Conservation (phyloP, 2,888 invertebrate species). For the Sphinx pinastri region DNA sequence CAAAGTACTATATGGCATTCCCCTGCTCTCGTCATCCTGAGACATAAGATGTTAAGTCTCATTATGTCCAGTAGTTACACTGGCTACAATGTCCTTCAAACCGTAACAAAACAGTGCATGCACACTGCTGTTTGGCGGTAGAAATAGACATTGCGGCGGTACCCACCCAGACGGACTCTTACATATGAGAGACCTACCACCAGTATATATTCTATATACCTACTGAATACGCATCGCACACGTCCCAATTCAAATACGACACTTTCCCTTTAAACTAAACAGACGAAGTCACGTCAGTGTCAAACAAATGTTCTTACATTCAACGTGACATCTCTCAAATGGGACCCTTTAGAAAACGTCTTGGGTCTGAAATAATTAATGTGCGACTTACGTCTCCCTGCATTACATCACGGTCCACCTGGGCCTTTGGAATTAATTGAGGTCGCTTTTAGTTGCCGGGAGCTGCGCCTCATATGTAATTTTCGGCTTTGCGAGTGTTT, state of each 20-base stretch:
- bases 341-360: conserved; percentile 18
- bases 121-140: no score
- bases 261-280: not conserved
- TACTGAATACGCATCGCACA: not conserved
- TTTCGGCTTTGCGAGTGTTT: not conserved
- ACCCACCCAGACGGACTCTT: no score
- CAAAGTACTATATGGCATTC: no score
- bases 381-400: conserved; percentile 24
- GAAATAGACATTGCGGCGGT: no score
- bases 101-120: no score
- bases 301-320: conserved; percentile 16
- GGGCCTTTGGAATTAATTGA: conserved; percentile 26
- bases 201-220: no score
- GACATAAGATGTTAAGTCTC: no score
- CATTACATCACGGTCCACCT: conserved; percentile 28
- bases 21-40: no score
- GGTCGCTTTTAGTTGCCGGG: conserved; percentile 20
- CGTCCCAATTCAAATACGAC: no score
- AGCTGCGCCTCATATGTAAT: conserved; percentile 18
- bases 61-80: no score
- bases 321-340: conserved; percentile 11
- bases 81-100: no score
- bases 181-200: no score
- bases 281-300: not conserved
- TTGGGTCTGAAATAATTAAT: conserved; percentile 28